Evolutionary conservation across 1,140 invertebrate genomes (phyloP).

Genomic region (Drosophila subpulchrella): DNA sequence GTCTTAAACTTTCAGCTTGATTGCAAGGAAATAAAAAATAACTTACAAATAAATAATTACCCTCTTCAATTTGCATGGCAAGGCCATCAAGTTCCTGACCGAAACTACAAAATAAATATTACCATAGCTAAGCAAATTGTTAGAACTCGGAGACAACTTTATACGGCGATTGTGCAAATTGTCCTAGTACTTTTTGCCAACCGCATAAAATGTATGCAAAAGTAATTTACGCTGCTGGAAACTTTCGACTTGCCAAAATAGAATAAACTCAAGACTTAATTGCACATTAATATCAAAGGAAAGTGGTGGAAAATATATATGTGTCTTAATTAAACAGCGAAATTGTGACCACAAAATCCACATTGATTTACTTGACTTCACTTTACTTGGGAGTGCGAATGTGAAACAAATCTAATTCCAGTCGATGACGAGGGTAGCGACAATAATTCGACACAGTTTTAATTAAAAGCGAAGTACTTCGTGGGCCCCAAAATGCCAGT

Average conservation of each 20-base stretch:
- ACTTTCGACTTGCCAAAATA: constrained; percentile 28
- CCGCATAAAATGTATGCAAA: constrained; percentile 52
- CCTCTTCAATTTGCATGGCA: constrained; percentile 17
- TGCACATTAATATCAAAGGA: constrained; percentile 35
- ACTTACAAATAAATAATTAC: constrained; percentile 26
- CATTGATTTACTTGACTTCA: constrained; percentile 9
- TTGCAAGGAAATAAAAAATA: neutral
- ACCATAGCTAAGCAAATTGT: constrained; percentile 26
- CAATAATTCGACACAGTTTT: constrained; percentile 55
- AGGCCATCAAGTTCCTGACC: constrained; percentile 5
- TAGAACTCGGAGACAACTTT: constrained; percentile 9
- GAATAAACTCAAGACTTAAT: constrained; percentile 32
- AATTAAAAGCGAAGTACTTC: constrained; percentile 43
- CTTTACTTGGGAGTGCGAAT: neutral
- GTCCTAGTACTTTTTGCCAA: constrained; percentile 20
- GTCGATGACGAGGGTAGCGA: constrained; percentile 32
- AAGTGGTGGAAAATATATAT: constrained; percentile 11
- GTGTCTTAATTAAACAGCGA: constrained; percentile 37
- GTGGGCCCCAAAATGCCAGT: neutral
- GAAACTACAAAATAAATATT: constrained; percentile 41
- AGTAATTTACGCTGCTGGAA: constrained; percentile 46
- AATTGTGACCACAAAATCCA: constrained; percentile 16
- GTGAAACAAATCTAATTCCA: constrained; percentile 15
- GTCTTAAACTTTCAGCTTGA: neutral
- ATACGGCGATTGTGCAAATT: constrained; percentile 38